phyloP scores from a whole-genome alignment of 1,140 invertebrate genomes.

The Eupristina koningsbergeri region DNA sequence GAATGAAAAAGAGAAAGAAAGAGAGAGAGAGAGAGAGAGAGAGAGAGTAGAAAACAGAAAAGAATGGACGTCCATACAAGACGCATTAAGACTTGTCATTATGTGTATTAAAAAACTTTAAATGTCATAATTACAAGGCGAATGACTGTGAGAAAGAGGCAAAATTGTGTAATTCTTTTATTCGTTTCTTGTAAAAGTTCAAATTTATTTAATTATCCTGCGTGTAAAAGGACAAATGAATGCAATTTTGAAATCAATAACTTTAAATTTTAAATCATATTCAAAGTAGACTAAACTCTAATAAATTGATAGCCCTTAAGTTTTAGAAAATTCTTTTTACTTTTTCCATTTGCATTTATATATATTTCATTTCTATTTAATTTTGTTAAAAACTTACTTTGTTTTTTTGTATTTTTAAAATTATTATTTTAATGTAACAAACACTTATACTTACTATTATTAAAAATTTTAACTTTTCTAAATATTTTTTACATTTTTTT shows the following conservation, averaged over 20 bases:
- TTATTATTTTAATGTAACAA: no score
- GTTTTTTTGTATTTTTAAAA: no score
- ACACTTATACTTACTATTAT: no score
- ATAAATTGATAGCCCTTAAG: slow-evolving; percentile 68
- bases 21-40: slow-evolving; percentile 26
- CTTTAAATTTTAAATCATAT: slow-evolving; percentile 56
- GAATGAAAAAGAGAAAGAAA: background rate
- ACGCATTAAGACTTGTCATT: slow-evolving; percentile 67
- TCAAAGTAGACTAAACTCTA: slow-evolving; percentile 59
- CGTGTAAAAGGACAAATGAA: slow-evolving; percentile 58
- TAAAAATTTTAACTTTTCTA: no score
- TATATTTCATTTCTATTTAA: no score
- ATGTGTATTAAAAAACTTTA: slow-evolving; percentile 68
- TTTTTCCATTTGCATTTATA: background rate
- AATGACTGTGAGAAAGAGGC: slow-evolving; percentile 51
- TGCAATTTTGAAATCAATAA: slow-evolving; percentile 71
- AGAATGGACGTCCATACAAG: slow-evolving; percentile 46
- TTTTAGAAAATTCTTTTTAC: slow-evolving; percentile 57
- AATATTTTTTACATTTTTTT: no score
- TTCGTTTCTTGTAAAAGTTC: slow-evolving; percentile 55
- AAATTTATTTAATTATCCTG: slow-evolving; percentile 71
- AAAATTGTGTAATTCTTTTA: slow-evolving; percentile 40
- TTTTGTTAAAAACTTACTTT: no score
- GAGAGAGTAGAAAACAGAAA: background rate
- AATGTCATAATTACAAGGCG: slow-evolving; percentile 69